Percentiles rank a stretch among this genome's conserved stretches.
phyloP scores from a whole-genome alignment of 2,888 invertebrate genomes.

The Xanthostigma xanthostigma region DNA sequence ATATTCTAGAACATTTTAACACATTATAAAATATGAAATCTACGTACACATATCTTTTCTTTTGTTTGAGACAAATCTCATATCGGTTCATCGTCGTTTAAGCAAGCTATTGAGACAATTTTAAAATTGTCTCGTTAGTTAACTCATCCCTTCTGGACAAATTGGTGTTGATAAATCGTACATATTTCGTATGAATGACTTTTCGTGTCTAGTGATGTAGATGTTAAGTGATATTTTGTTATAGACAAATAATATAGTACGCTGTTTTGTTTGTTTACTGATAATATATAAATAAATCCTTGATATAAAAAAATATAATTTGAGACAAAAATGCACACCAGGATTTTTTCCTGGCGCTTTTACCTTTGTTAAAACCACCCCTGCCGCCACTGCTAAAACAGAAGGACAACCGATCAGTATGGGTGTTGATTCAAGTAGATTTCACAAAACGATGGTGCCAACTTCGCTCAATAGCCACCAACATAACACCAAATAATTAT shows the following conservation, averaged over 20 bases:
- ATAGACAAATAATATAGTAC: neutral
- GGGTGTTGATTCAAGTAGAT: conserved; percentile 10
- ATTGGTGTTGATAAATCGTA: no score
- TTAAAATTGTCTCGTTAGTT: no score
- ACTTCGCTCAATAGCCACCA: conserved; percentile 9
- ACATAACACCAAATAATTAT: conserved; percentile 1
- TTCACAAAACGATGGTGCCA: conserved; percentile 7
- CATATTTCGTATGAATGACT: no score
- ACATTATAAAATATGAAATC: no score
- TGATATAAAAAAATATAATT: neutral
- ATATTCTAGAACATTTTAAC: no score
- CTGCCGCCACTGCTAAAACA: conserved; percentile 89
- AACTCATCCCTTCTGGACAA: no score
- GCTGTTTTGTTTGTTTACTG: neutral
- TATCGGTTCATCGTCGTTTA: no score
- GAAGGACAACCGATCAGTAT: conserved; percentile 67
- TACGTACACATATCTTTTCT: no score
- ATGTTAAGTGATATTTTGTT: neutral
- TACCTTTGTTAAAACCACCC: conserved; percentile 96
- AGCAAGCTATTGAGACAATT: no score
- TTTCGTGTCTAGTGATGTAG: no score
- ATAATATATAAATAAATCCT: neutral
- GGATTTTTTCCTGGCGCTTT: conserved; percentile 64
- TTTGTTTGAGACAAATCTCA: no score
- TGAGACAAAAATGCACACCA: conserved; percentile 55